Evolutionary conservation across 2,113 vertebrate species (phyloP), one percentile per base, ranked within the genome.

Genomic region (Cnemophilus loriae): DNA sequence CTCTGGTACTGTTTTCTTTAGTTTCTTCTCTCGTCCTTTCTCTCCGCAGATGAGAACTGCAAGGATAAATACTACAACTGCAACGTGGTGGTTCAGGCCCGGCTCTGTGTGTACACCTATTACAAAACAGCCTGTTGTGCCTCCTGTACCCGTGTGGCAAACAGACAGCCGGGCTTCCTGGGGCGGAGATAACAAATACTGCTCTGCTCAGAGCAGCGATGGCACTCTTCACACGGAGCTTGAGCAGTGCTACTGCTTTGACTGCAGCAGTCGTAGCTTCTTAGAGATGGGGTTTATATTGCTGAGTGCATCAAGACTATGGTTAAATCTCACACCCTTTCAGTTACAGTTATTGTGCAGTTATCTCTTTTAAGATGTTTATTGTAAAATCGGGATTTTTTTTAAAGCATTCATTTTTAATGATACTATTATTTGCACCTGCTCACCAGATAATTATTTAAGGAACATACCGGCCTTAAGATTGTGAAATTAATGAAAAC

Each of bases 11-110:
- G 5, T 21, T 44, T 74, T 71, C 37, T 53, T 79, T 16, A 35
- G 15, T 47, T 69, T 84, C 46, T 69, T 53, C 24, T 57, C 85
- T 88, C 13, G 71, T 33, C 22, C 49, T 39, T 61, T 96, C 42
- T 78, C 67, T 88, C 81, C 12, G 1, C 98, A 99, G 99, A 99
- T 88, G 99, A 99, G 78, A 99, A 98, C 95, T 99, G 99, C 97
- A 98, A 98, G 96, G 99, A 99, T 89, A 99, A 99, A 89, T 99
- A 99, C 96, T 99, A 98, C 97, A 99, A 99, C 96, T 99, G 99
- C 98, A 99, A 99, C 1, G 99, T 99, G 97, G 99, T 99, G 95
- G 99, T 99, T 22, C 99, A 99, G 96, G 99, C 99, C 13, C 98
- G 99, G 23, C 99, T 99, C 39, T 99, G 99, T 6, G 99, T 99